Base-by-base conservation (phyloP, 2,888 invertebrate genomes). In the Ceriagrion tenellum region DNA sequence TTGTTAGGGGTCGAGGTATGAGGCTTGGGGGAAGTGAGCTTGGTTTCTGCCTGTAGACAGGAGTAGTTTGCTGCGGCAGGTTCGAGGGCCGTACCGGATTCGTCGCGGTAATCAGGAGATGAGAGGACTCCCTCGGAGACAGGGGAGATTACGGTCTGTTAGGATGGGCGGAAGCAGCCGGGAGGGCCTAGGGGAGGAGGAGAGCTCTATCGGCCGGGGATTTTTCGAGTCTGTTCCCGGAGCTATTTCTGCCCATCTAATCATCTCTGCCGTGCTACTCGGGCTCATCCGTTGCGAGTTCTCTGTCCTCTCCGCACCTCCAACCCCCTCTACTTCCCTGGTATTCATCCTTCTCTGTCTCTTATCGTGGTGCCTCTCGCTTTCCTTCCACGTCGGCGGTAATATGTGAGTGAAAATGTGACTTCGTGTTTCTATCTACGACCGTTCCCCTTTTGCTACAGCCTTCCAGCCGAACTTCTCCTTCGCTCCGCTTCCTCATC, bases 181-280 rank as follows among this genome's bases (percentile, higher is more conserved):
- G 18, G 35, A 16, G 81, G 81, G 81, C 12, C 3, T 26, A 13
- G 16, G 81, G 35, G 81, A 81, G 30, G 20, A 30, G 81, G 81
- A 12, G 81, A 1, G 35, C 4, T 0, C 12, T 81, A 81, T 81
- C 35, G 81, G 30, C 1, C 81, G 30, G 81, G 81, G 81, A 35
- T 81, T 81, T 81, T 81, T 35, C 35, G 30, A 13, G 81, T 35
- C 30, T 35, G 81, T 81, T 35, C 81, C 10, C 59, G 16, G 81
- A 18, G 81, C 81, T 81, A 81, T 81, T 81, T 81, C 81, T 13
- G 81, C 35, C 35, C 81, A 81, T 81, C 81, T 81, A 81, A 81
- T 81, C 81, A 81, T 81, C 81, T 69, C 69, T n/a, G 26, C 69
- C 69, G 26, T 69, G 69, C 69, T 69, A 69, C 69, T 26, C 81